Evolutionary conservation across 2,113 vertebrate genomes (phyloP), one percentile per base, ranked within the genome.

Genomic region (Cebidichthys violaceus): DNA sequence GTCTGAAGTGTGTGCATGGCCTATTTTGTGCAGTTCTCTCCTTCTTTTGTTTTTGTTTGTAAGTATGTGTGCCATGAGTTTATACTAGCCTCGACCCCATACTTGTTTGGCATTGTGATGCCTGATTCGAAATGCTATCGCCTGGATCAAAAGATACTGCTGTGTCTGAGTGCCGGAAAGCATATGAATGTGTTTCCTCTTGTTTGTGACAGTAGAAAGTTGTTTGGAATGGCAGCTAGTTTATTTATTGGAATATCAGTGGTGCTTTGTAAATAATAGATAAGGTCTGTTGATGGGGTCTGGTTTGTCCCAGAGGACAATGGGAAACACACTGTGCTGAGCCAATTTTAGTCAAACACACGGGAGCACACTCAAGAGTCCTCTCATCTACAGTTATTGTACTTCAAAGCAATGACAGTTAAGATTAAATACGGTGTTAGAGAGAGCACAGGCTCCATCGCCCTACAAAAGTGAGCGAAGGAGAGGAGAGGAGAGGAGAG

Each of bases 321-420:
- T 31, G 66, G 81, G 55, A 77, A 85, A 73, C 71, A 76, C 55
- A 73, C 75, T 45, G 43, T 68, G 78, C 84, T 70, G 39, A 72
- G 75, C 72, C 67, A 75, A 89, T 89, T 86, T 83, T 62, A 78
- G 79, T 86, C 89, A 89, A 92, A 88, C 80, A 71, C 14, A 15
- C 55, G 8, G 57, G 61, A 82, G 77, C 54, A 85, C 64, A 79
- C 81, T 86, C 83, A 55, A 86, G 83, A 83, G 86, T 68, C 83
- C 83, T 90, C 78, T 85, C 87, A 75, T 81, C 84, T 62, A 31
- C 60, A 70, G 79, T 84, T 90, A 90, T 81, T 87, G 86, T 81
- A 59, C 90, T 89, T 90, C 88, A 92, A 87, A 91, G 86, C 70
- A 66, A 62, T 81, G 89, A 86, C 86, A 87, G 75, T 82, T 81